phyloP scores from a whole-genome alignment of 2,113 vertebrate genomes.

The Caranx melampygus region DNA sequence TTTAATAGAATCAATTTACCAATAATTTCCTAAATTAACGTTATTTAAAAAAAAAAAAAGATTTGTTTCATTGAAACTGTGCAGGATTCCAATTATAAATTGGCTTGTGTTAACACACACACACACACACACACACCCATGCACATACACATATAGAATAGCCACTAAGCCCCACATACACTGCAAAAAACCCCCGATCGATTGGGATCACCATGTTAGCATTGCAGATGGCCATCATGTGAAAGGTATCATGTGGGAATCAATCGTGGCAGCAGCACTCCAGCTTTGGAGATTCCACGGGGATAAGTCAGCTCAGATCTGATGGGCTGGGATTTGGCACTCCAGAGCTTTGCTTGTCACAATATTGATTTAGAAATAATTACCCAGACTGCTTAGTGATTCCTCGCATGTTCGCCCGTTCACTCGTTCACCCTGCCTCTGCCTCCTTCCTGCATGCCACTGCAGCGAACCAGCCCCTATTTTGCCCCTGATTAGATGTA shows the following conservation, averaged over 20 bases:
- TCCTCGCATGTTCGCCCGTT: conserved; percentile 59
- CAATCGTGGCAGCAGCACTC: conserved; percentile 67
- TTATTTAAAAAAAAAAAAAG: background rate
- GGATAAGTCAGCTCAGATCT: conserved; percentile 66
- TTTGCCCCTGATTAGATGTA: conserved; percentile 66
- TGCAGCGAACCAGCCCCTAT: conserved; percentile 37
- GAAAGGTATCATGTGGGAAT: conserved; percentile 76
- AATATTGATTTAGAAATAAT: conserved; percentile 85
- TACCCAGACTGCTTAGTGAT: conserved; percentile 79
- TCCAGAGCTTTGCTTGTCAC: conserved; percentile 77
- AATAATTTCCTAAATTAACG: conserved; percentile 12
- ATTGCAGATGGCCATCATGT: conserved; percentile 68
- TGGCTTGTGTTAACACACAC: no score
- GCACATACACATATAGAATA: background rate
- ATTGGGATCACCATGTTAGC: conserved; percentile 73
- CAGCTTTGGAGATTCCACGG: conserved; percentile 62
- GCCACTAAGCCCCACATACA: conserved; percentile 4
- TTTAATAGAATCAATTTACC: conserved; percentile 5
- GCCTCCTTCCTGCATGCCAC: conserved; percentile 41
- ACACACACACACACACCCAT: background rate
- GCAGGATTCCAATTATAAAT: conserved; percentile 1
- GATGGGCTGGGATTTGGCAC: conserved; percentile 74
- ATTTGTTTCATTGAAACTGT: background rate
- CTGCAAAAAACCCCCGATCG: conserved; percentile 47
- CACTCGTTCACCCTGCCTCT: conserved; percentile 46